A percentile compares a stretch with the other conserved stretches of the same genome.
These are phyloP conservation scores for Troides oblongomaculatus DNA, from an alignment of 2,888 invertebrate species.

Conservation along the genomic window DNA sequence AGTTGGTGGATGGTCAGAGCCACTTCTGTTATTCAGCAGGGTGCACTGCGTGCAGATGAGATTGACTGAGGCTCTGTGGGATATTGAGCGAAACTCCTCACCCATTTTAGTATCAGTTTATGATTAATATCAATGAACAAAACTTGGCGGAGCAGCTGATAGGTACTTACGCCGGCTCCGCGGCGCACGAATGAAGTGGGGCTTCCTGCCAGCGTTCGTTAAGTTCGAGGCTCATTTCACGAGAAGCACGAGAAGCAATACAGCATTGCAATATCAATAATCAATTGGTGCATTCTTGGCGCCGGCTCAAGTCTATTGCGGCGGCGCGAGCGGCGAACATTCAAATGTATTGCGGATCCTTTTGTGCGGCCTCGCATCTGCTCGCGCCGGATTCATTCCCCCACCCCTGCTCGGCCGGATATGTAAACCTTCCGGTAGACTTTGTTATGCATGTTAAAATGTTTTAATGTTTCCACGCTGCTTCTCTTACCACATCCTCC, in stretches of 20 bases:
- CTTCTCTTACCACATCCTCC: not conserved
- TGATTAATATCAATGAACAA: not conserved
- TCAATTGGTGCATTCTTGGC: conserved; percentile 79
- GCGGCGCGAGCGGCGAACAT: conserved; percentile 42
- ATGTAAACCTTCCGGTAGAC: conserved; percentile 11
- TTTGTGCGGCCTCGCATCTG: conserved; percentile 45
- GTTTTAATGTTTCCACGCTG: conserved; percentile 8
- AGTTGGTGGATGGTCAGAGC: too few relatives aligned
- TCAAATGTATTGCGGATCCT: conserved; percentile 53
- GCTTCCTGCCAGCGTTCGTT: conserved; percentile 35
- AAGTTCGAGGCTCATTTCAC: conserved; percentile 54
- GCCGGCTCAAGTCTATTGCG: conserved; percentile 75
- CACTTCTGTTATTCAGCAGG: too few relatives aligned
- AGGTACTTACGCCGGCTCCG: conserved; percentile 31
- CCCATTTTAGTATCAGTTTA: too few relatives aligned
- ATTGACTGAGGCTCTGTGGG: too few relatives aligned
- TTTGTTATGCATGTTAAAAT: conserved; percentile 23
- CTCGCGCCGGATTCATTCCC: conserved; percentile 30
- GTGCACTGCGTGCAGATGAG: too few relatives aligned
- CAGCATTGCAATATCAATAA: conserved; percentile 77
- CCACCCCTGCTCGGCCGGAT: conserved; percentile 22
- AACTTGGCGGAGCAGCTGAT: conserved; percentile 32
- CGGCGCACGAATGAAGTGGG: conserved; percentile 36
- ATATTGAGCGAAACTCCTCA: too few relatives aligned
- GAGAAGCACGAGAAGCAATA: conserved; percentile 68